Conservation (phyloP, 2,888 invertebrate genomes). For the Criorhina ranunculi region DNA sequence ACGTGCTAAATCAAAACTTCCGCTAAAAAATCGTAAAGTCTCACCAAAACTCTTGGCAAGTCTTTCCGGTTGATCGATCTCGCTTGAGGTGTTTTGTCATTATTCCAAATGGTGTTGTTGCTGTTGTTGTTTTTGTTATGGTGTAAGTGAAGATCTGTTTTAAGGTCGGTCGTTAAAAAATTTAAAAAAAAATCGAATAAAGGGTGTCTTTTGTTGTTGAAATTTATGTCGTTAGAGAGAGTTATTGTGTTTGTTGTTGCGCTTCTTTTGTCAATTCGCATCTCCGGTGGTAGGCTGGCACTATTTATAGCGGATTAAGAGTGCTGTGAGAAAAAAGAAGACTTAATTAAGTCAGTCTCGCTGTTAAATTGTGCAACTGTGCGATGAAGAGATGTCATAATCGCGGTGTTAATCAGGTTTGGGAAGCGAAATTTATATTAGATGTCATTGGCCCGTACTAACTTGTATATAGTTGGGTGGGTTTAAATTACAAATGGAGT, state of each 20-base stretch:
- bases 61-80: constrained; percentile 47
- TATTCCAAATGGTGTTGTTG: background rate
- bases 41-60: constrained; percentile 64
- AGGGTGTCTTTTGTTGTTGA: constrained; percentile 1
- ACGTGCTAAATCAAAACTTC: constrained; percentile 39
- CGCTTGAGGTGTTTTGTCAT: background rate
- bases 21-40: constrained; percentile 63
- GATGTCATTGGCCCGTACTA: no score
- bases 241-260: background rate
- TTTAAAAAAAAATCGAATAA: no score
- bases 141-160: constrained; percentile 67
- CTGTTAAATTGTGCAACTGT: constrained; percentile 4
- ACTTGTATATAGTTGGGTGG: no score
- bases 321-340: background rate
- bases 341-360: constrained; percentile 9
- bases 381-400: background rate
- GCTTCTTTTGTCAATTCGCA: background rate
- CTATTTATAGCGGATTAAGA: constrained; percentile 17
- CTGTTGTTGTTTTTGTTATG: constrained; percentile 18
- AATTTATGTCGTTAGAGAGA: background rate
- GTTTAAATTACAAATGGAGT: no score
- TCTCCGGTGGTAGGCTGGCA: constrained; percentile 1
- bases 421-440: background rate
- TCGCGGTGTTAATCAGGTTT: background rate
- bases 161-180: constrained; percentile 57